phyloP scores from a whole-genome alignment of 2,113 vertebrate species.

The cattle (Bos taurus) region DNA sequence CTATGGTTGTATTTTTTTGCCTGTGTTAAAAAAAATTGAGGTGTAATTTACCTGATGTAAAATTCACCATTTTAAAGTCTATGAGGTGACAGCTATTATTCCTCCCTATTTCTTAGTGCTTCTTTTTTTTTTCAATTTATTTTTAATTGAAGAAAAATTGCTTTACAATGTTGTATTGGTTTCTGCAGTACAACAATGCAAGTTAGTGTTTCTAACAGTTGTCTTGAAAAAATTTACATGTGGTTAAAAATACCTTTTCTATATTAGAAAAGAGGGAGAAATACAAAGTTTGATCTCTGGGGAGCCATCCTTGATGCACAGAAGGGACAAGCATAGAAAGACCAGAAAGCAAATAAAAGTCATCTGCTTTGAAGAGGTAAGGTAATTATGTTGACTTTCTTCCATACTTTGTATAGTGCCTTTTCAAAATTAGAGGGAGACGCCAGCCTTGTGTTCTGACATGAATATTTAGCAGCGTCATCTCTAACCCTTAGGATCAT shows the following conservation, averaged over 20 bases:
- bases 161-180: not conserved
- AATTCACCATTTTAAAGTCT: not conserved
- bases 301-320: not conserved
- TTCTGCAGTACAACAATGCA: not conserved
- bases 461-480: slow-evolving; percentile 55
- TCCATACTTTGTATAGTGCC: not conserved
- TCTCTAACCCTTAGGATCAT: slow-evolving; percentile 51
- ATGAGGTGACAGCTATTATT: not conserved
- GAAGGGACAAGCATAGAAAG: not conserved
- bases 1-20: not conserved
- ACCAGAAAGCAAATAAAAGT: not conserved
- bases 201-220: not conserved
- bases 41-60: not conserved
- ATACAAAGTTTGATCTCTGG: not conserved
- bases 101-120: not conserved
- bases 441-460: slow-evolving; percentile 20
- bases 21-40: not conserved
- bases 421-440: slow-evolving; percentile 53
- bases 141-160: not conserved
- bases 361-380: slow-evolving; percentile 10
- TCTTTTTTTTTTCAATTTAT: not conserved
- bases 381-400: not conserved
- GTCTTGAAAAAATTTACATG: slow-evolving; percentile 3
- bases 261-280: not conserved
- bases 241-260: not conserved